Base-by-base conservation (phyloP, 2,888 invertebrate species). In the Heliconius ismenius region DNA sequence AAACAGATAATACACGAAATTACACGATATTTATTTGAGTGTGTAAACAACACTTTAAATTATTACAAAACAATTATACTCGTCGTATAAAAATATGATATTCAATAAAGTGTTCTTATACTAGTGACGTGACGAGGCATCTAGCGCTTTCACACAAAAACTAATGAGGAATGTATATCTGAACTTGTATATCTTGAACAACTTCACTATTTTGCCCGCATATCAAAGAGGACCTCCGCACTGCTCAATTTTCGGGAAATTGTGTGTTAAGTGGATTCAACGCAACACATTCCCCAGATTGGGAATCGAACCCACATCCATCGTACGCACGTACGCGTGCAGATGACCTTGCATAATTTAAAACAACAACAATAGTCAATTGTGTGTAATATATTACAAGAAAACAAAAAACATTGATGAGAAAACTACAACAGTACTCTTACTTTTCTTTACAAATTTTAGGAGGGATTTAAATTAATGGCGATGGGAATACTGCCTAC, bases 111-210 rank as follows among this genome's bases (percentile, higher is more conserved):
- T 70, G 21, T 28, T 54, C 28, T 69, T 54, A 54, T 21, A 21
- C 28, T 54, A 69, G 21, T 32, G 28, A 32, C n/a, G 58, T 36
- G 54, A 70, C 32, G 54, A 15, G 36, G 54, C 70, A 32, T 70
- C 70, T 70, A 58, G 70, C 70, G 54, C 54, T 70, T 54, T 54
- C 54, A 32, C n/a, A 54, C 54, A 24, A 58, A 69, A 21, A 32
- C 13, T 13, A n/a, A n/a, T 24, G n/a, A 4, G 62, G 60, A 73
- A 73, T 73, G 73, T 73, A n/a, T n/a, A n/a, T n/a, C n/a, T n/a
- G n/a, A n/a, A n/a, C n/a, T n/a, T n/a, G n/a, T n/a, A n/a, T n/a
- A 9, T 58, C 9, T n/a, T 58, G 21, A n/a, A n/a, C 10, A 21
- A 21, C 21, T 54, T 54, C 2, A 7, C 49, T 3, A 9, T 54